These are phyloP conservation scores for Betta splendens DNA, from an alignment of 2,797 vertebrate genomes.

Conservation along the genomic window DNA sequence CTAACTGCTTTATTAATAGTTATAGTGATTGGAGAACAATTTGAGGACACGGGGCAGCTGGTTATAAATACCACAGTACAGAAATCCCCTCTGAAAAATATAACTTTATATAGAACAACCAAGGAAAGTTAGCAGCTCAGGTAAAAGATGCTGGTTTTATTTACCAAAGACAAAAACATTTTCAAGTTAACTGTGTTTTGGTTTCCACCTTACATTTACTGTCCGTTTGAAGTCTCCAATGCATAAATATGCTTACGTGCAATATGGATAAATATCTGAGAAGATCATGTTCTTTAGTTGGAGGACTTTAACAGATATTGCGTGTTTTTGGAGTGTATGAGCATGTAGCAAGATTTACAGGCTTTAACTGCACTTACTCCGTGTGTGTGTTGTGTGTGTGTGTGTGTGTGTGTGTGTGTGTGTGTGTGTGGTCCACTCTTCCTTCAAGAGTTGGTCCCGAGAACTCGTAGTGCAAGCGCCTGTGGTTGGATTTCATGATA, in stretches of 20 bases:
- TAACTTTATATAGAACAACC: slow-evolving; percentile 45
- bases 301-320: slow-evolving; percentile 11
- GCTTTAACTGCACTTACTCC: slow-evolving; percentile 11
- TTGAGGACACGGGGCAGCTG: slow-evolving; percentile 30
- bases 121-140: slow-evolving; percentile 58
- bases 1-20: slow-evolving; percentile 47
- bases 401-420: slow-evolving; percentile 15
- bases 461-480: slow-evolving; percentile 30
- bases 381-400: slow-evolving; percentile 49
- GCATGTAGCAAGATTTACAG: slow-evolving; percentile 12
- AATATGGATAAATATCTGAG: slow-evolving; percentile 64
- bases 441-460: slow-evolving; percentile 42
- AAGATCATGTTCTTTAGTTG: slow-evolving; percentile 22
- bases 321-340: slow-evolving; percentile 16
- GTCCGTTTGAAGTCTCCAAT: slow-evolving; percentile 56
- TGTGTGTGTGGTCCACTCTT: slow-evolving; percentile 58
- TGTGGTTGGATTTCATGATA: slow-evolving; percentile 18
- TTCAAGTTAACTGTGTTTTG: slow-evolving; percentile 65
- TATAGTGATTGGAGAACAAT: slow-evolving; percentile 61
- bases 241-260: slow-evolving; percentile 63
- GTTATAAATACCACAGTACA: slow-evolving; percentile 31
- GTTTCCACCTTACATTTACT: slow-evolving; percentile 65
- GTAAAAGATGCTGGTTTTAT: slow-evolving; percentile 64
- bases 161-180: slow-evolving; percentile 51
- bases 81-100: slow-evolving; percentile 54